Percentiles rank a stretch among this genome's conserved stretches.
Conservation (phyloP, 1,140 invertebrate species). For the Euwallacea similis region DNA sequence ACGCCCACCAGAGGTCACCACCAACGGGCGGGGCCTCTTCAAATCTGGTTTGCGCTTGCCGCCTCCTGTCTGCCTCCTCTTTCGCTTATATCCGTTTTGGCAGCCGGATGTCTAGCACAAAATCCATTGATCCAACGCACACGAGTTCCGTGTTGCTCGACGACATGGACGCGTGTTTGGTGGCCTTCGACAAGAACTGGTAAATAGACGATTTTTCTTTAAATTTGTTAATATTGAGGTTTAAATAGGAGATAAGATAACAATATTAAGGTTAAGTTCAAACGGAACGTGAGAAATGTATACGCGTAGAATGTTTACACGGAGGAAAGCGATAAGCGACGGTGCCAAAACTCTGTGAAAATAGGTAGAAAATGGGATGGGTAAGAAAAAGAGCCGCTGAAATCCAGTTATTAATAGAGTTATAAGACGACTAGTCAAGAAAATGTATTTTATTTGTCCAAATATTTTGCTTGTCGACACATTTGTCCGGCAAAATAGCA, state of each 20-base stretch:
- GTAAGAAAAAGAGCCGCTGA: too few relatives aligned
- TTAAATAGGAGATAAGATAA: neutral
- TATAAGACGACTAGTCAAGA: too few relatives aligned
- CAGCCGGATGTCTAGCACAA: constrained; percentile 39
- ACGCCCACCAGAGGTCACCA: neutral
- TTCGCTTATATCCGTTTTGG: neutral
- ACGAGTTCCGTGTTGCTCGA: constrained; percentile 25
- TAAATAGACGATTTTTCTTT: constrained; percentile 52
- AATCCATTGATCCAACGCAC: constrained; percentile 36
- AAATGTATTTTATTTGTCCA: too few relatives aligned
- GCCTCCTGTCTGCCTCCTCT: neutral
- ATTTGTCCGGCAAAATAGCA: too few relatives aligned
- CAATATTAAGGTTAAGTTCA: too few relatives aligned
- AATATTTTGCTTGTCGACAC: too few relatives aligned
- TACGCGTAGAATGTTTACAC: too few relatives aligned
- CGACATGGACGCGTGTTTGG: constrained; percentile 83
- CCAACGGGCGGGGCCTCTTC: neutral
- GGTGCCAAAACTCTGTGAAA: too few relatives aligned
- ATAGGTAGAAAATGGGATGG: too few relatives aligned
- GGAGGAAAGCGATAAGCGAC: too few relatives aligned
- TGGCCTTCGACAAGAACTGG: constrained; percentile 82
- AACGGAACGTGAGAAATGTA: too few relatives aligned
- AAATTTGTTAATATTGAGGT: constrained; percentile 7
- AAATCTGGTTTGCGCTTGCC: constrained; percentile 16
- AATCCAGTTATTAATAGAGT: too few relatives aligned